Evolutionary conservation across 2,113 vertebrate genomes (phyloP).

Genomic region (Rhinolophus sinicus): DNA sequence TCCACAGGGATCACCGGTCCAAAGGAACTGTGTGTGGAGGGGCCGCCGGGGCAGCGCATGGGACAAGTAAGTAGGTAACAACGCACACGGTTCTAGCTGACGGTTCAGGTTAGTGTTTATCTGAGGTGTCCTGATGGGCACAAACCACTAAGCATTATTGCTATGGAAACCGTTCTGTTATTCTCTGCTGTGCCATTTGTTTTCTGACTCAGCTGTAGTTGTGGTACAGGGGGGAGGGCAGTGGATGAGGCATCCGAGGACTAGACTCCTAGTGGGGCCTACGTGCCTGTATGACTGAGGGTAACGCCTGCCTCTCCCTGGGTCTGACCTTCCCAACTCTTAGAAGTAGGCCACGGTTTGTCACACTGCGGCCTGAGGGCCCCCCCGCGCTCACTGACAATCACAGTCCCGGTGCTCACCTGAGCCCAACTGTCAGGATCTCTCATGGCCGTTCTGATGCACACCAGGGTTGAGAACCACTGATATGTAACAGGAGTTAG

Average conservation of each 20-base stretch:
- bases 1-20: too few species aligned
- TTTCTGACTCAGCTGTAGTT: slow-evolving; percentile 55
- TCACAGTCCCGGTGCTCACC: neutral
- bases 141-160: slow-evolving; percentile 49
- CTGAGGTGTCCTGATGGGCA: slow-evolving; percentile 37
- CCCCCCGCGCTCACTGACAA: neutral
- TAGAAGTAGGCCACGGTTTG: neutral
- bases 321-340: neutral
- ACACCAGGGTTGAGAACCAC: neutral
- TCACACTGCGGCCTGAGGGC: neutral
- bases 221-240: neutral
- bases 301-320: neutral
- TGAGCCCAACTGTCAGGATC: neutral
- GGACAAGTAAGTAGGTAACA: neutral
- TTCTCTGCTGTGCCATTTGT: slow-evolving; percentile 52
- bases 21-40: neutral
- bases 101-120: slow-evolving; percentile 13
- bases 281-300: neutral
- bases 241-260: neutral
- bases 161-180: slow-evolving; percentile 64
- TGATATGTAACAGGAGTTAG: neutral
- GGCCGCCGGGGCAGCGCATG: neutral
- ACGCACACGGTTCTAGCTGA: neutral
- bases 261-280: neutral
- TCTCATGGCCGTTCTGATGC: neutral